Evolutionary conservation across 92 coral and sea anemone genomes (phyloP), one percentile per base, ranked within the genome.

Genomic region (Montipora capitata): DNA sequence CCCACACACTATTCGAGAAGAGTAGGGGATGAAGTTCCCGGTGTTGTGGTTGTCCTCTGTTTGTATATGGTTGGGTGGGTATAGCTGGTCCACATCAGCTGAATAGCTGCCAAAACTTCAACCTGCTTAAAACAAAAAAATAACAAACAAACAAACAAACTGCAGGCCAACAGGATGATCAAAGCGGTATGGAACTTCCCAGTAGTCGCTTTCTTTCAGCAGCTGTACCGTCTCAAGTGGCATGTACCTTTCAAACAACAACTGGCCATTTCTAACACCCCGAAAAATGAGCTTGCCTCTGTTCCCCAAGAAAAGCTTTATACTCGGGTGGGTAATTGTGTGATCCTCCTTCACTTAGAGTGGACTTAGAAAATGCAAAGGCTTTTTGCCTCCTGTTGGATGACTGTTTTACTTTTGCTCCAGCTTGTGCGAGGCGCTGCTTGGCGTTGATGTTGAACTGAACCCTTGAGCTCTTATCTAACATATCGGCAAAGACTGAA

Each of bases 401-500:
- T 13, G 89, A 51, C 45, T 79, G 11, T 49, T 15, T 68, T 14
- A 78, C 89, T 4, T 89, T 84, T 3, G 49, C 86, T 17, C 86
- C 93, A 69, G 72, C 75, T 15, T 12, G 4, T 1, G 93, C 89
- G 4, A 83, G 56, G 40, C 81, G 79, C 5, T 40, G 14, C 73
- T 83, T 78, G 14, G 79, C 86, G 38, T 77, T 83, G 15, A 77
- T n/a, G 70, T 89, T 89, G 11, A 48, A 89, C 67, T 72, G 77
- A 2, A 85, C 27, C 89, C 27, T 20, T 61, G 64, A 74, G 17
- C 83, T 20, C 54, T 76, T 85, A 14, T 78, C 67, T 5, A 86
- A 70, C 90, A 86, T 86, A 15, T 86, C 90, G 10, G 27, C 10
- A 77, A 68, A 7, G 90, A 86, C 68, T 86, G 85, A 14, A 86